Evolutionary conservation across 2,797 vertebrate genomes (phyloP), one percentile per base, ranked within the genome.

Genomic region (Iguana delicatissima): DNA sequence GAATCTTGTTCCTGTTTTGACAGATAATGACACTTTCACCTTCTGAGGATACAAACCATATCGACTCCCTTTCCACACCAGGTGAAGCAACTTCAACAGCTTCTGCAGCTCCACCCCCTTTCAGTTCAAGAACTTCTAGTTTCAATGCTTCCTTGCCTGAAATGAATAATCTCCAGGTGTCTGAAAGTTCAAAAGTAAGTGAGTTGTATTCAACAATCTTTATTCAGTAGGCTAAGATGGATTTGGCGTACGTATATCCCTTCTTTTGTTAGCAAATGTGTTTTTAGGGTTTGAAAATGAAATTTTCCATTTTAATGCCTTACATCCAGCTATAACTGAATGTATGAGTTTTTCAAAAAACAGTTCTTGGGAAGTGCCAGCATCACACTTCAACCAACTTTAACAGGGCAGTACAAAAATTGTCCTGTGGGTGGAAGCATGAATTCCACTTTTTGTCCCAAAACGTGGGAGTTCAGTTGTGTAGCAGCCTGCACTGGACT

Each of bases 21-120:
- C 96, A 99, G 99, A 99, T 99, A 32, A 98, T 99, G 97, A 98
- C 98, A 92, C 98, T 99, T 42, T 99, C 99, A 89, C 99, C 99
- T n/a, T 98, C 98, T 35, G 99, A 99, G 90, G 99, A 99, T 96
- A 97, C 98, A 88, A 98, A 98, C 95, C 98, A 98, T 95, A 98
- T 98, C 32, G 98, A 99, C 92, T 98, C 98, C 52, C 97, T 99
- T 79, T 98, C 98, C 50, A 98, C 98, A 0, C 98, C 98, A 46
- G 98, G 98, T 59, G 98, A 99, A 93, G 97, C 98, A 88, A 92
- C 98, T 35, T 98, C 98, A 24, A 97, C 98, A 87, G 93, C 98
- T 32, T 98, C 98, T 24, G 97, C 98, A 4, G 98, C 98, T 92
- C 97, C 97, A 38, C 98, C 97, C 74, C 98, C 98, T 92, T 95